Evolutionary conservation across 2,888 invertebrate species (phyloP).

Genomic region (Dorcus hopei): DNA sequence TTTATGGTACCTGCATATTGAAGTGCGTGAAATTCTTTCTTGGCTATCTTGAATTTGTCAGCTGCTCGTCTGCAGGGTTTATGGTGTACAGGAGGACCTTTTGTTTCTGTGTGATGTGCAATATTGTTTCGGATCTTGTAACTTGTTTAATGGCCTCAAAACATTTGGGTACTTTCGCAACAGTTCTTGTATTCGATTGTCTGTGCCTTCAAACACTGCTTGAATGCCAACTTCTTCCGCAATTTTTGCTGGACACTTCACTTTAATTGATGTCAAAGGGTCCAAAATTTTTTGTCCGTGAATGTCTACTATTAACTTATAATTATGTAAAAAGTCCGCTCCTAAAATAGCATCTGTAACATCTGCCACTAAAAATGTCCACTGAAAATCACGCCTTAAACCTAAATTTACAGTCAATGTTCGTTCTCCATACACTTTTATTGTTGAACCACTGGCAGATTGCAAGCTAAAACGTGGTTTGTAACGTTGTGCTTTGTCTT

Average conservation of each 20-base stretch:
- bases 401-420: not conserved
- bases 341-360: not conserved
- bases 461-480: no score
- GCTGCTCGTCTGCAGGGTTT: constrained; percentile 12
- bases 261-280: not conserved
- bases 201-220: no score
- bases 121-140: not conserved
- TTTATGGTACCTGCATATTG: no score
- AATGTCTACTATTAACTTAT: no score
- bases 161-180: not conserved
- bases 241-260: no score
- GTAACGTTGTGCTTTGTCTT: no score
- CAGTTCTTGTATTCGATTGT: no score
- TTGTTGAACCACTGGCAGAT: no score
- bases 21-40: no score
- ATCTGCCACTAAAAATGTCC: constrained; percentile 5
- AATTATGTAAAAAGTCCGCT: no score
- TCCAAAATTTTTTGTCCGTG: not conserved
- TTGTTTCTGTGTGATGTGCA: constrained; percentile 1
- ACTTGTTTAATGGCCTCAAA: not conserved
- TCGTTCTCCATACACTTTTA: no score
- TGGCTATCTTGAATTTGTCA: constrained; percentile 9
- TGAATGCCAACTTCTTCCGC: no score
- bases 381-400: constrained; percentile 2
- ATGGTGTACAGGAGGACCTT: constrained; percentile 2